Base-by-base conservation (phyloP, 2,797 vertebrate species). In the Pseudopleuronectes americanus region DNA sequence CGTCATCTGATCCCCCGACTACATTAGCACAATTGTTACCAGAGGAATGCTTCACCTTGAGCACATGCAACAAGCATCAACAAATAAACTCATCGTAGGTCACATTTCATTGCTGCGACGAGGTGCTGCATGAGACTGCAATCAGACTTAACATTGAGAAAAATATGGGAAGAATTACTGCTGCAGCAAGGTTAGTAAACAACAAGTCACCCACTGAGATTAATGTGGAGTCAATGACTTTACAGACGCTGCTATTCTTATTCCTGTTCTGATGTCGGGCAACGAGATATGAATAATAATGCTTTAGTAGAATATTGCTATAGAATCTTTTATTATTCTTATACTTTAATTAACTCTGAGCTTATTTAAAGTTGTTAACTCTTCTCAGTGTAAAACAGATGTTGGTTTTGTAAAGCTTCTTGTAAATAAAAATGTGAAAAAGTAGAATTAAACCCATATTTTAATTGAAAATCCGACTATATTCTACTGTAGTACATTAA, bases 41-140 rank as follows among this genome's bases (percentile, higher is more conserved):
- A 82, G 9, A 67, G 68, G 61, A 83, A 63, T 43, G 64, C 67
- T 85, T 81, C 53, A 83, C 79, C 61, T 74, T 76, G 67, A 71
- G 24, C 24, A 62, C 78, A 78, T 63, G 74, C 67, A 81, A 68
- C 59, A 74, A 57, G n/a, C 24, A 62, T 81, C 71, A 76, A 76
- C 64, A 86, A 86, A 84, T 74, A 81, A 79, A 83, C 74, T 66
- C 7, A 56, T 4, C 55, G 36, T 63, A 68, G 64, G 52, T 76
- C 77, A 77, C 38, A 64, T 85, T 86, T 86, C 67, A 76, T 66
- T 55, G 36, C 52, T 36, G 68, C 56, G 68, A 24, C 54, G 56
- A 80, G 57, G 6, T 3, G 19, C 61, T 64, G 64, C 33, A 45
- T 45, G 43, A 19, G 43, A 71, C 60, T 71, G 45, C 33, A 76